A percentile compares a stretch with the other conserved stretches of the same genome.
phyloP scores from a whole-genome alignment of 2,888 invertebrate species.

The Leptinotarsa juncta region DNA sequence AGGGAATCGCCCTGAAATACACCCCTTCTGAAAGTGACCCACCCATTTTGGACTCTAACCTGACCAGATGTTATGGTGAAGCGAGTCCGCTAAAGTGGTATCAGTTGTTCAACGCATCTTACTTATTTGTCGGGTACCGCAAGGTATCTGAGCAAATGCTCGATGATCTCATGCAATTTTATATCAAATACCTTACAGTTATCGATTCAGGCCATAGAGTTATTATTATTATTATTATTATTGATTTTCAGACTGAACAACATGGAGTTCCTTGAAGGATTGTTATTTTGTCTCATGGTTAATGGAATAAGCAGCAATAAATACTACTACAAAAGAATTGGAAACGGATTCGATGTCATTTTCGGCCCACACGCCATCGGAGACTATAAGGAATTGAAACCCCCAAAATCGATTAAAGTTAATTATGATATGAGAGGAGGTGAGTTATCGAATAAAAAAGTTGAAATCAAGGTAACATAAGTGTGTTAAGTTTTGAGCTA shows the following conservation, averaged over 20 bases:
- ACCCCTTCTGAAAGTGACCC: too few species aligned
- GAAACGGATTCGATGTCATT: slow-evolving; percentile 34
- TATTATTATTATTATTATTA: not conserved
- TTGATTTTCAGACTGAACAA: not conserved
- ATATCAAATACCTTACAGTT: too few species aligned
- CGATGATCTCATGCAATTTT: too few species aligned
- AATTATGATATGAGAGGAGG: slow-evolving; percentile 32
- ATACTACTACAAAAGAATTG: slow-evolving; percentile 38
- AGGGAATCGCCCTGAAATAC: too few species aligned
- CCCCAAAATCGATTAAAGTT: slow-evolving; percentile 35
- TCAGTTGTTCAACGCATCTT: too few species aligned
- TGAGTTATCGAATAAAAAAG: slow-evolving; percentile 20
- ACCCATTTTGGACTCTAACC: too few species aligned
- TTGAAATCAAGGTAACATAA: not conserved
- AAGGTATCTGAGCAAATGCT: too few species aligned
- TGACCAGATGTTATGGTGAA: too few species aligned
- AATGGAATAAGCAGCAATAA: slow-evolving; percentile 8
- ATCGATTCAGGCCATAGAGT: too few species aligned
- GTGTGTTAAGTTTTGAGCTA: too few species aligned
- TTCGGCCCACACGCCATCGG: slow-evolving; percentile 10
- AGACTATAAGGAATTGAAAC: slow-evolving; percentile 31
- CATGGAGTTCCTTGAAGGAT: not conserved
- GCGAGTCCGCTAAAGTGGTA: too few species aligned
- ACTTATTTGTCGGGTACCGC: too few species aligned
- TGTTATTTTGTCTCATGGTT: slow-evolving; percentile 8